Base-by-base conservation (phyloP, 2,888 invertebrate genomes). In the Limnephilus auricula region DNA sequence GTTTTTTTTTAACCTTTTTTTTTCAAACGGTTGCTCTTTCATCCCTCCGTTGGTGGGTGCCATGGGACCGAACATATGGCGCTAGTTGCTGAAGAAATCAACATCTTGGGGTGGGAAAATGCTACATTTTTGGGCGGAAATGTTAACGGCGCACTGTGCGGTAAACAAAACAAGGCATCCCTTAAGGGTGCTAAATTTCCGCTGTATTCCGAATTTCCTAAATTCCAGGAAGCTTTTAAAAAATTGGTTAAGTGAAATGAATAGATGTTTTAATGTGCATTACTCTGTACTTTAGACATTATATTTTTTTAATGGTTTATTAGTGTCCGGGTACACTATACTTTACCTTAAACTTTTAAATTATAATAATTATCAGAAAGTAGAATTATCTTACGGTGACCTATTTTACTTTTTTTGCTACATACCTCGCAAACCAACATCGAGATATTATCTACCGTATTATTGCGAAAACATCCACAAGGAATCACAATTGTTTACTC, bases 81-180 rank as follows among this genome's bases (percentile, higher is more conserved):
- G 84, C 84, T 30, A 80, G 32, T 37, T 31, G n/a, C n/a, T 31
- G 84, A 37, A 34, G 37, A 65, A 86, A 86, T 50, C 86, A 86
- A 86, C 86, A 86, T 65, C 86, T 86, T 65, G 31, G 32, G 86
- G 86, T 6, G 65, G 65, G 65, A 65, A 86, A 86, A 85, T 25
- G 30, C 37, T 40, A 85, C 85, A 82, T 85, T 85, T 85, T 85
- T 85, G 85, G 85, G 85, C 85, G 85, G 85, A 31, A 86, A 86
- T 85, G 40, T 85, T 85, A 30, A 85, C 37, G 40, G 40, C 30
- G 34, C 30, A 32, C 80, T 13, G 80, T 80, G 31, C 80, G 37
- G 84, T 30, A 40, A 30, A 40, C 30, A 40, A 85, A 40, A 40
- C 37, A 85, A 34, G 40, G n/a, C 10, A 37, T 40, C 84, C 40